Evolutionary conservation across 2,888 invertebrate species (phyloP), one percentile per base, ranked within the genome.

Genomic region (Chirona hameri): DNA sequence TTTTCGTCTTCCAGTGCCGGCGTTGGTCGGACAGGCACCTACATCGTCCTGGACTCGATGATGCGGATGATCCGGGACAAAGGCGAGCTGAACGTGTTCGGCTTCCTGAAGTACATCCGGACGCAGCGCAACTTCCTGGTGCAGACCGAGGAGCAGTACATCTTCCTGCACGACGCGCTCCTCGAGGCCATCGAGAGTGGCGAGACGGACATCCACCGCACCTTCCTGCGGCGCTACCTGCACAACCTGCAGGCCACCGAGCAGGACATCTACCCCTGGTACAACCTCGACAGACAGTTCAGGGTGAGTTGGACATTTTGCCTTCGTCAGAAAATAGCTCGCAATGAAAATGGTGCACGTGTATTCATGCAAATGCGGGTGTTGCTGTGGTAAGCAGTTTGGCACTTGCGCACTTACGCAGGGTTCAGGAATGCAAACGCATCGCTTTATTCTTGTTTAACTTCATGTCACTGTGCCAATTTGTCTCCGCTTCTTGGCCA

Each of bases 141-240:
- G 0, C 99, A 99, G 89, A 99, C 99, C 15, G 97, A 99, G 90
- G 98, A 99, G 87, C 99, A 99, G 88, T 99, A 98, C 89, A 96
- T 98, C 85, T 98, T 99, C 90, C 96, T 98, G 85, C 98, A 99
- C 89, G 98, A 98, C 88, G 98, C 98, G 0, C 88, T 99, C 84
- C 90, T 97, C 69, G 98, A 98, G 89, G 96, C 96, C 85, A 96
- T 98, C 65, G 92, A 96, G 83, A 95, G 94, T 82, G 94, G 94
- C 82, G 95, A 94, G 89, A 97, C 95, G 7, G 93, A 95, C 88
- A 92, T 96, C 85, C 87, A 88, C 85, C 87, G 89, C 82, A 89
- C 88, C 84, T 89, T 90, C 85, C 88, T 91, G 83, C 88, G 90
- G 69, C 87, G 88, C 84, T 90, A 90, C 85, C 87, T 90, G 83